Conservation (phyloP, 2,797 vertebrate genomes). For the Harpagifer antarcticus region DNA sequence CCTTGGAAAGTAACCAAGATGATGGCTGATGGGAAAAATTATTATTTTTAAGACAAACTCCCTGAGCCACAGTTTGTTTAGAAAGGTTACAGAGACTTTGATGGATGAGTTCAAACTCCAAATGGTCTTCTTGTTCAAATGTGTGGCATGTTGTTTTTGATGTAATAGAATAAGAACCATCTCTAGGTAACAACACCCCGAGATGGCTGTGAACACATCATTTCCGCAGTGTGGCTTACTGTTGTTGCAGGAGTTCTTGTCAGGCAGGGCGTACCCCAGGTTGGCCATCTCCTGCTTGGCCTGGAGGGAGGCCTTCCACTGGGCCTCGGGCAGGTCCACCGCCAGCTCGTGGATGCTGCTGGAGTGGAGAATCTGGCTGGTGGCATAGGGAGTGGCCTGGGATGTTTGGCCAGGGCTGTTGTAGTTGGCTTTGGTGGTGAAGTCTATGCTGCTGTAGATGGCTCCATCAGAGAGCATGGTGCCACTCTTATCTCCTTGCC, state of each 20-base stretch:
- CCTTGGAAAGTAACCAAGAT: conserved; percentile 60
- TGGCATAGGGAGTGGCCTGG: conserved; percentile 97
- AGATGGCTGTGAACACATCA: too few species aligned
- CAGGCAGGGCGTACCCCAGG: conserved; percentile 95
- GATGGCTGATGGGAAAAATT: conserved; percentile 47
- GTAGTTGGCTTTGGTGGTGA: conserved; percentile 96
- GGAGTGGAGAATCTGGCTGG: conserved; percentile 97
- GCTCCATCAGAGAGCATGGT: conserved; percentile 99
- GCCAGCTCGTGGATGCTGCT: conserved; percentile 98
- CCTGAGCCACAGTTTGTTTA: conserved; percentile 32
- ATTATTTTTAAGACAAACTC: conserved; percentile 40
- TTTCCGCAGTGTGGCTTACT: conserved; percentile 84
- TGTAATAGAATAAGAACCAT: conserved; percentile 22
- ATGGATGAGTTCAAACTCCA: conserved; percentile 49
- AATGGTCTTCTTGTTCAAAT: conserved; percentile 35
- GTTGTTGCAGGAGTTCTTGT: conserved; percentile 98
- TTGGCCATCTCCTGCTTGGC: conserved; percentile 96
- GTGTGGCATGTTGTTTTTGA: conserved; percentile 21
- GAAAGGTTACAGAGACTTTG: conserved; percentile 34
- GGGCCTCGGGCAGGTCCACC: conserved; percentile 95
- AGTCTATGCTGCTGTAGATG: conserved; percentile 99
- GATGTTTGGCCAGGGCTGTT: conserved; percentile 95
- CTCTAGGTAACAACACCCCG: neutral
- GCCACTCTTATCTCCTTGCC: conserved; percentile 94
- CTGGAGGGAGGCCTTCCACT: conserved; percentile 97